Evolutionary conservation across 2,113 vertebrate species (phyloP).

Genomic region (Solenodon paradoxus): DNA sequence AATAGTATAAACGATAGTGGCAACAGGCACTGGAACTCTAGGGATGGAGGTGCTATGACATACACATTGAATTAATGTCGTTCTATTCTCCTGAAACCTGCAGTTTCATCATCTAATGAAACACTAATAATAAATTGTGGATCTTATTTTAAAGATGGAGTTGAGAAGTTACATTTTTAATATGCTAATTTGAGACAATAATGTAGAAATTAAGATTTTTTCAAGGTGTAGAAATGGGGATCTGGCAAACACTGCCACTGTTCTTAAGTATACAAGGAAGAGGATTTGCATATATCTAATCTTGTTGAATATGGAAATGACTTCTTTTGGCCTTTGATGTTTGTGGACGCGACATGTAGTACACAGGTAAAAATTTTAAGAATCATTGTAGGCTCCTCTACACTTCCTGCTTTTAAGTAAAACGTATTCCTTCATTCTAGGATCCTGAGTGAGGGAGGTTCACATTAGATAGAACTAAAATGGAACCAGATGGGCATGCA

Average conservation of each 20-base stretch:
- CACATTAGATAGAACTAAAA: background rate
- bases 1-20: no score
- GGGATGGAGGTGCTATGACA: no score
- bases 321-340: background rate
- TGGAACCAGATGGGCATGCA: background rate
- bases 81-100: no score
- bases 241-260: background rate
- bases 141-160: background rate
- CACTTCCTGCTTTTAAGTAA: background rate
- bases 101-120: no score
- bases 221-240: fast-evolving
- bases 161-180: background rate
- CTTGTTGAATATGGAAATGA: background rate
- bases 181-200: background rate
- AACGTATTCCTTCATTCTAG: background rate
- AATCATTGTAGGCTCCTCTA: background rate
- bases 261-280: background rate
- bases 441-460: background rate
- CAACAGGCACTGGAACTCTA: no score
- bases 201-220: background rate
- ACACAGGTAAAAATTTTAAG: background rate
- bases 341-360: background rate
- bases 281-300: background rate
- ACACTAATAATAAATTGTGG: no score
- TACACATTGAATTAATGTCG: no score